These are phyloP conservation scores for Diorhabda elongata DNA, from an alignment of 1,140 invertebrate species.

Conservation along the genomic window DNA sequence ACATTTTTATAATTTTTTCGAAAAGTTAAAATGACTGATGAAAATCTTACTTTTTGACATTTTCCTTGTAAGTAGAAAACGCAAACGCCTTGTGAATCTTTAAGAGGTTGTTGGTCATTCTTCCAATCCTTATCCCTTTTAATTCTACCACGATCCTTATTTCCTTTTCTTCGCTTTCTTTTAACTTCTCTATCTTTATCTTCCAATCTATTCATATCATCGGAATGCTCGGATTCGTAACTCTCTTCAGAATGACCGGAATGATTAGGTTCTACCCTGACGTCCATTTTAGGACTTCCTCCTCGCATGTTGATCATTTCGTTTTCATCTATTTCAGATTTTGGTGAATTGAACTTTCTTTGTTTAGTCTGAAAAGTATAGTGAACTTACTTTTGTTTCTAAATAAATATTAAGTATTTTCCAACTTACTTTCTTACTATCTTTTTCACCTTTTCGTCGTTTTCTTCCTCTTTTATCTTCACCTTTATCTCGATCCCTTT, in stretches of 20 bases:
- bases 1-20: too few species aligned
- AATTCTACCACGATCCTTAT: constrained; percentile 28
- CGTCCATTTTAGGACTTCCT: constrained; percentile 52
- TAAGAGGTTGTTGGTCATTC: constrained; percentile 40
- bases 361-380: constrained; percentile 45
- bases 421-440: constrained; percentile 19
- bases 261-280: constrained; percentile 14
- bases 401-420: constrained; percentile 1
- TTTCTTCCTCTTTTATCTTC: constrained; percentile 43
- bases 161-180: constrained; percentile 29
- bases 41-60: constrained; percentile 62
- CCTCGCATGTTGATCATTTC: constrained; percentile 75
- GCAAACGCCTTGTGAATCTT: constrained; percentile 68
- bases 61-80: constrained; percentile 85
- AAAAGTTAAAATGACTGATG: too few species aligned
- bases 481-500: constrained; percentile 16
- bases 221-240: constrained; percentile 36
- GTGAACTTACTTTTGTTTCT: background rate
- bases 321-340: constrained; percentile 64
- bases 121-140: constrained; percentile 28
- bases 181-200: constrained; percentile 18
- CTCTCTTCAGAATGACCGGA: constrained; percentile 34
- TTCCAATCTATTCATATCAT: constrained; percentile 26
- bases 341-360: constrained; percentile 36
- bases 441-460: constrained; percentile 26